Conservation (phyloP, 1,140 invertebrate species). For the Aphelinus certus region DNA sequence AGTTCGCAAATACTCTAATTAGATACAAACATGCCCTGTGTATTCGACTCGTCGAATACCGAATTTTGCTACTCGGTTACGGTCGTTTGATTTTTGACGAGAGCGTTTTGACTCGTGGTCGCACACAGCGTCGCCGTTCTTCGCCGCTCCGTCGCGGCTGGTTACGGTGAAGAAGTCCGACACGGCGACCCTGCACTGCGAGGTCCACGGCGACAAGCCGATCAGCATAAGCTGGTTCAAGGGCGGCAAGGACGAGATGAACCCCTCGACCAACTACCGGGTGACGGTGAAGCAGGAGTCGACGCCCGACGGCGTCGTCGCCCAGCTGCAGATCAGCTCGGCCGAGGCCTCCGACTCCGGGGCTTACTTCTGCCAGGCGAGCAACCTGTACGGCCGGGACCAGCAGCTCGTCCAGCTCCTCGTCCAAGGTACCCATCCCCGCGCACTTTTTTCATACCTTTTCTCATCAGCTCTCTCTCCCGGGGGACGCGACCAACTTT, state of each 20-base stretch:
- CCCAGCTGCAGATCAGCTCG: conserved; percentile 77
- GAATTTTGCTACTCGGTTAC: not conserved
- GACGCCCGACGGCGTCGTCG: conserved; percentile 74
- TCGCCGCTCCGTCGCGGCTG: conserved; percentile 73
- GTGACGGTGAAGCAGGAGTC: conserved; percentile 76
- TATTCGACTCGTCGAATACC: not conserved
- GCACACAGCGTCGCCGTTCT: conserved; percentile 73
- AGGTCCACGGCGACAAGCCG: conserved; percentile 85
- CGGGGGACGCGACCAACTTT: conserved; percentile 1
- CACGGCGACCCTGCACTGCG: conserved; percentile 77
- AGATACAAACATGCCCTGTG: not conserved
- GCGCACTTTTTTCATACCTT: not conserved
- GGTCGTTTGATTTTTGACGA: not conserved
- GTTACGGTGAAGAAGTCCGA: conserved; percentile 80
- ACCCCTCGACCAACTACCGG: conserved; percentile 76
- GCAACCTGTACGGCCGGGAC: conserved; percentile 84
- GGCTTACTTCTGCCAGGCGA: conserved; percentile 84
- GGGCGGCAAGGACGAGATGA: conserved; percentile 73
- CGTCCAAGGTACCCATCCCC: conserved; percentile 73
- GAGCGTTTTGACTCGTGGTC: conserved; percentile 15
- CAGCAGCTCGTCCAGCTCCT: conserved; percentile 82
- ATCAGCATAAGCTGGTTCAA: conserved; percentile 81
- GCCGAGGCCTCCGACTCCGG: conserved; percentile 80
- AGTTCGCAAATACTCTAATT: too few relatives aligned
- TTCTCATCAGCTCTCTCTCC: not conserved